Evolutionary conservation across 2,113 vertebrate species (phyloP), one percentile per base, ranked within the genome.

Genomic region (Engystomops pustulosus): DNA sequence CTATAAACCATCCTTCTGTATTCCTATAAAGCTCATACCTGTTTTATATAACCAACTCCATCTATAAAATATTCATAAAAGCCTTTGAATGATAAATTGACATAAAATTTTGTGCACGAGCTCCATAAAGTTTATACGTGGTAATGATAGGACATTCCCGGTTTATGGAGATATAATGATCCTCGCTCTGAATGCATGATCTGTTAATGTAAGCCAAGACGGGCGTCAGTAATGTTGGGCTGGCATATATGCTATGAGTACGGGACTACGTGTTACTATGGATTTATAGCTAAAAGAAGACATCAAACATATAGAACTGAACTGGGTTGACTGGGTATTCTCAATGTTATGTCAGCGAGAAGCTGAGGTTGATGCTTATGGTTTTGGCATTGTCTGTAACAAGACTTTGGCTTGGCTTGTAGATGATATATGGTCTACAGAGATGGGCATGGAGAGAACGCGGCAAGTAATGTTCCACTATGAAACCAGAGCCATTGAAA

Each of bases 141-240:
- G 51, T 78, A 23, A 78, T 78, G 75, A 41, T 38, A 55, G 34
- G 75, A 58, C 55, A 41, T 60, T 78, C 75, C 51, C 23, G 10
- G 25, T 78, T 78, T 78, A 78, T 78, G 27, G 74, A n/a, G 34
- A 78, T 60, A 60, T 78, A 78, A 60, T 60, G 51, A 60, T 60
- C 75, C 49, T 78, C 27, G 51, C 51, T 58, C 51, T 77, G 47
- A 78, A 78, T 78, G 34, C 12, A 41, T 38, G 51, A 78, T 27
- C 60, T 78, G 34, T 38, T 58, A 38, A 23, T 34, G 7, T 15
- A 60, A 55, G 75, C 51, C 75, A 55, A 38, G 51, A 58, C 34
- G 38, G 10, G 34, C 32, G 41, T 3, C 34, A 4, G 53, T 78
- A 38, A 41, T 78, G 6, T 10, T 25, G 11, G 75, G 8, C 51